phyloP scores from a whole-genome alignment of 2,888 invertebrate genomes.

The Eilema caniola region DNA sequence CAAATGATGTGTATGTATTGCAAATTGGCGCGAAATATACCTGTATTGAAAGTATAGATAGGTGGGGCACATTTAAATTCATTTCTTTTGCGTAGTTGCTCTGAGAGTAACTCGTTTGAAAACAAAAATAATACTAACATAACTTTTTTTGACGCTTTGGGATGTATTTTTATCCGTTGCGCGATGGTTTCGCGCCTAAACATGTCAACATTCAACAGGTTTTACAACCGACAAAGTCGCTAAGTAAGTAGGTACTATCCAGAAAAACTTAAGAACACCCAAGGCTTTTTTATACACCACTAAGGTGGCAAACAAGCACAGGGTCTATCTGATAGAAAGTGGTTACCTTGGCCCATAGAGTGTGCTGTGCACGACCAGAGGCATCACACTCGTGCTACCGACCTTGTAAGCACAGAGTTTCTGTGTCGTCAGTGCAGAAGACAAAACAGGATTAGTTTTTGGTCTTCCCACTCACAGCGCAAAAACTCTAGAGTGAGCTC shows the following conservation, averaged over 20 bases:
- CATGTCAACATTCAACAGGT: background rate
- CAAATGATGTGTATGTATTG: background rate
- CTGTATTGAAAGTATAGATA: background rate
- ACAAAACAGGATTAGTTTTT: too few relatives aligned
- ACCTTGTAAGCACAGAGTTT: too few relatives aligned
- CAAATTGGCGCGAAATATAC: slow-evolving; percentile 3
- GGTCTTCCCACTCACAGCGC: too few relatives aligned
- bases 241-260: background rate
- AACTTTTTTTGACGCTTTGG: background rate
- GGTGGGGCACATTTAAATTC: background rate
- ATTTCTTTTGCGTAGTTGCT: background rate
- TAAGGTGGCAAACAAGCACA: too few relatives aligned
- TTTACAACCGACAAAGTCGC: background rate
- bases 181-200: background rate
- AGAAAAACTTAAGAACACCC: too few relatives aligned
- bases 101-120: background rate
- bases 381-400: too few relatives aligned
- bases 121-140: background rate
- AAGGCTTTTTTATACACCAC: too few relatives aligned
- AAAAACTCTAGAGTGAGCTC: too few relatives aligned
- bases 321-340: too few relatives aligned
- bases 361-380: too few relatives aligned
- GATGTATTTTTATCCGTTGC: background rate
- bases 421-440: too few relatives aligned
- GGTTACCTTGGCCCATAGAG: too few relatives aligned